phyloP scores from a whole-genome alignment of 2,113 vertebrate genomes.

The Genyomyrus donnyi region DNA sequence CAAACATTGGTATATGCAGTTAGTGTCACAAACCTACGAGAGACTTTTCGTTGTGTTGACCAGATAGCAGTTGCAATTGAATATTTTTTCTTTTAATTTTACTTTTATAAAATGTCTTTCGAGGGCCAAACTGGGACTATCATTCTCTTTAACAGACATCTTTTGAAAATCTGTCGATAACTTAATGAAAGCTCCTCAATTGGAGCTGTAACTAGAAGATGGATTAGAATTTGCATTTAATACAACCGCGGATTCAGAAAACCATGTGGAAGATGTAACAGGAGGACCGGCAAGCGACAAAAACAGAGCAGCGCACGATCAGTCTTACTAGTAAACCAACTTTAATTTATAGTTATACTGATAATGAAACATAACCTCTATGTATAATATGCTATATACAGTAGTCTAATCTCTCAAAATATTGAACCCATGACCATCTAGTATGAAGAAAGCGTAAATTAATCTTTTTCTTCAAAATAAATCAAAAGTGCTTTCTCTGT shows the following conservation, averaged over 20 bases:
- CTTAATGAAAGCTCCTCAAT: background rate
- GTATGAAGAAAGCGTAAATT: background rate
- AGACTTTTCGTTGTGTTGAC: background rate
- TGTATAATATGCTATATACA: background rate
- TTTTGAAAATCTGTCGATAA: background rate
- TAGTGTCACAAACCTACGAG: background rate
- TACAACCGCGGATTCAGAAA: background rate
- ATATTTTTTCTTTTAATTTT: background rate
- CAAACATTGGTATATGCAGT: background rate
- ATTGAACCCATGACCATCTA: background rate
- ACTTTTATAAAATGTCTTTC: background rate
- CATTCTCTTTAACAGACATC: background rate
- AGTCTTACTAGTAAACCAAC: background rate
- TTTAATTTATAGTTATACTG: background rate
- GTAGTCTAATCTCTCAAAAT: background rate
- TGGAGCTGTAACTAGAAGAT: background rate
- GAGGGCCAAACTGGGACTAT: background rate
- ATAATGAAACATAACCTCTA: background rate
- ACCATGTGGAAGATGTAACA: background rate
- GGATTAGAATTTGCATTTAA: background rate
- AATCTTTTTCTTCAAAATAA: background rate
- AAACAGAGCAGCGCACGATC: background rate
- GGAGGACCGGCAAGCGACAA: background rate
- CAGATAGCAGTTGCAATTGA: background rate
- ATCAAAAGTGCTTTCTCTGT: background rate